Base-by-base conservation (phyloP, 2,888 invertebrate species). In the Amiota minor region DNA sequence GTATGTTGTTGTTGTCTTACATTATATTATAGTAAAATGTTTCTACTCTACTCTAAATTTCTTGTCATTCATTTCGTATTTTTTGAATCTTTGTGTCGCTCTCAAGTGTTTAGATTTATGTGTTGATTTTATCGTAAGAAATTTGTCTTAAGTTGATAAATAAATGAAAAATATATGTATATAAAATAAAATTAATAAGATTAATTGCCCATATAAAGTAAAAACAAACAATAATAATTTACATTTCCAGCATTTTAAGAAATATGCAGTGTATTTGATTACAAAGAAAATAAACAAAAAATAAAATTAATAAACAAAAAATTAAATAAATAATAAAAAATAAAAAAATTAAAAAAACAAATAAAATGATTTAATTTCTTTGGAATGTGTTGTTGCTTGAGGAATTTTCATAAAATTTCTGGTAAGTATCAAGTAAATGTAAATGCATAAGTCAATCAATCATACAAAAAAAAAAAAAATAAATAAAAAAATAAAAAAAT, bases 51-150 rank as follows among this genome's bases (percentile, higher is more conserved):
- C 35, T 35, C 35, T 35, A 35, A 1, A 35, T 35, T 35, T 35
- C 6, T 35, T 35, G 35, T 35, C 35, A 35, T 35, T 35, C 35
- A 35, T 35, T 35, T 35, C 6, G 35, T 35, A 35, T 35, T 2
- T 35, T 35, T 35, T 4, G 6, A 35, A 35, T 35, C 6, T 35
- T 35, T 45, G 23, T 62, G 45, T 45, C 23, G 61, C 23, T 35
- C 18, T 59, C 65, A 65, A 65, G 65, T 65, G 65, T 68, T 50
- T 47, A 68, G 53, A 68, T 68, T 68, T 68, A 68, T 68, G 67
- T 68, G 67, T 53, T 68, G 53, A 68, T 68, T 53, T 68, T 49
- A 68, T 68, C 67, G 11, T 16, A 68, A 49, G 67, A 68, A 50
- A 23, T 68, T 68, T 68, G 67, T 68, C 23, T 20, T 2, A 53